Conservation (phyloP, 2,113 vertebrate species). For the Rhadina sibilatrix region DNA sequence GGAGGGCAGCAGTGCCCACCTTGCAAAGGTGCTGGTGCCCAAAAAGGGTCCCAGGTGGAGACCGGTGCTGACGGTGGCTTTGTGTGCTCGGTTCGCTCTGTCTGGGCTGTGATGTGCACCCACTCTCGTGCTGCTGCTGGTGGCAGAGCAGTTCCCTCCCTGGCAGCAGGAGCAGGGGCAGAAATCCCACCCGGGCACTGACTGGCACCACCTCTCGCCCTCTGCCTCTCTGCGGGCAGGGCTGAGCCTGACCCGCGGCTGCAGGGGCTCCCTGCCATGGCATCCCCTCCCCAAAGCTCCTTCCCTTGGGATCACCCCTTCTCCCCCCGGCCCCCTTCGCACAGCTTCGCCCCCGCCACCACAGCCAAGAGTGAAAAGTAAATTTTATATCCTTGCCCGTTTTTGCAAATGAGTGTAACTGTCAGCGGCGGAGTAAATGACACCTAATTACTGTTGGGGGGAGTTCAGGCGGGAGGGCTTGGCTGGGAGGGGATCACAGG, state of each 20-base stretch:
- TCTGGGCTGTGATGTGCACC: not conserved
- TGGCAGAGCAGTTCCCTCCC: not conserved
- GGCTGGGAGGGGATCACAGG: constrained; percentile 7
- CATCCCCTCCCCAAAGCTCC: not conserved
- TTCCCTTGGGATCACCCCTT: not conserved
- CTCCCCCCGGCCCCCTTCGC: not conserved
- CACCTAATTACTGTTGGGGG: constrained; percentile 8
- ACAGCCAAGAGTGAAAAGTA: not conserved
- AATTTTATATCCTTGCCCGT: not conserved
- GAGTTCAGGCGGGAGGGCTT: not conserved
- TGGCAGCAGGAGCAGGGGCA: not conserved
- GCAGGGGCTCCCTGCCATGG: rapidly evolving
- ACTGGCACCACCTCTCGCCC: not conserved
- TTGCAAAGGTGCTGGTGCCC: not conserved
- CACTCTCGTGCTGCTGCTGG: rapidly evolving
- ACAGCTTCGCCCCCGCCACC: not conserved
- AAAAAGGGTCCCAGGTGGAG: not conserved
- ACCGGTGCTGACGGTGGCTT: rapidly evolving
- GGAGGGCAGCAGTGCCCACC: not conserved
- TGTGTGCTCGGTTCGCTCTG: not conserved
- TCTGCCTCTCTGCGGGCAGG: not conserved
- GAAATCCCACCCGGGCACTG: not conserved
- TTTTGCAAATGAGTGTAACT: constrained; percentile 14
- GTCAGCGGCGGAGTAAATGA: constrained; percentile 9
- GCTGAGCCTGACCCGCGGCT: rapidly evolving